A percentile compares a stretch with the other conserved stretches of the same genome.
Conservation (phyloP, 2,113 vertebrate species). For the Pterocles gutturalis region DNA sequence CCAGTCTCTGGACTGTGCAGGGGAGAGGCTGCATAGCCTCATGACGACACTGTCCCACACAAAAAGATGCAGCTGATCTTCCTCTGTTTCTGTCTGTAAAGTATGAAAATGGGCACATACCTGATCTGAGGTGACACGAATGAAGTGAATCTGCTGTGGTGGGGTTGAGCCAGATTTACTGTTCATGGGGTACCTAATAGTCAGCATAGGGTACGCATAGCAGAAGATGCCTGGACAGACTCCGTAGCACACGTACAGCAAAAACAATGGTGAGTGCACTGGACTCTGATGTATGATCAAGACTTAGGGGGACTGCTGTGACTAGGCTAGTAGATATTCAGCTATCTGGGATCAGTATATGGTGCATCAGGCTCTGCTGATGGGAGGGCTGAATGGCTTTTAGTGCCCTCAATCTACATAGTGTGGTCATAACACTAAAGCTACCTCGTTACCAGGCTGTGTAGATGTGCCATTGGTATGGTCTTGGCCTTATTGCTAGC, state of each 20-base stretch:
- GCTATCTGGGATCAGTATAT: background rate
- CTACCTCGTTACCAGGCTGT: background rate
- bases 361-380: background rate
- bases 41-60: background rate
- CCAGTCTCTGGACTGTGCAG: background rate
- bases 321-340: background rate
- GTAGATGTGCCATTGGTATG: background rate
- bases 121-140: background rate
- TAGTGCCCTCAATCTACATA: background rate
- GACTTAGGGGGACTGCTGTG: background rate
- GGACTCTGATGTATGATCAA: background rate
- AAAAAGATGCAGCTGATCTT: background rate
- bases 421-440: background rate
- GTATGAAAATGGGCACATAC: background rate
- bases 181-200: background rate
- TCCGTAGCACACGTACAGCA: rapidly evolving
- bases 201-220: background rate
- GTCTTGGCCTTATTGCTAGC: background rate
- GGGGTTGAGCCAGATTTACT: background rate
- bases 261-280: background rate
- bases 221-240: background rate
- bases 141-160: background rate
- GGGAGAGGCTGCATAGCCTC: background rate
- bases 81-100: background rate
- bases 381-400: background rate